Evolutionary conservation across 2,797 vertebrate species (phyloP).

Genomic region (Sphenopsis melanotis): DNA sequence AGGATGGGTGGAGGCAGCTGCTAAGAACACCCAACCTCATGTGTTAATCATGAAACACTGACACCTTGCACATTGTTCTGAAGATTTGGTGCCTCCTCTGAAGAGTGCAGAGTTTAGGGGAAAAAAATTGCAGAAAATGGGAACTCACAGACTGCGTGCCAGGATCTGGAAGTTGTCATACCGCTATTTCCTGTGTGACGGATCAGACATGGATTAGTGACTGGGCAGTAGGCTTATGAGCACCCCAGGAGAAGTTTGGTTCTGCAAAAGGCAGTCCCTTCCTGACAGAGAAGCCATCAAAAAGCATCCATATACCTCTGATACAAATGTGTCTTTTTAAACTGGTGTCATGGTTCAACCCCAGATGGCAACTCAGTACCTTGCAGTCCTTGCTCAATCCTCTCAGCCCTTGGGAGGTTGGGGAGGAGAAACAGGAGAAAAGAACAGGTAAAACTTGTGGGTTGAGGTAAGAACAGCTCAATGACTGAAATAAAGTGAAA

Average conservation of each 20-base stretch:
- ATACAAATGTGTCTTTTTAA: background rate
- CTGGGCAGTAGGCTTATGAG: background rate
- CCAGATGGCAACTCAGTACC: background rate
- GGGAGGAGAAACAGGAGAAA: background rate
- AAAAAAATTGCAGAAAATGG: background rate
- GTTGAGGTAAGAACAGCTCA: background rate
- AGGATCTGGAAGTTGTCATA: background rate
- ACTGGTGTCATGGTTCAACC: background rate
- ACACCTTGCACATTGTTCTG: background rate
- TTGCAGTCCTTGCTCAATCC: background rate
- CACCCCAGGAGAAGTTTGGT: background rate
- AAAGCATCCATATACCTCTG: background rate
- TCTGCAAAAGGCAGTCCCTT: background rate
- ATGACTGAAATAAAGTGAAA: background rate
- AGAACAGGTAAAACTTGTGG: background rate
- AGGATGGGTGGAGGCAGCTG: background rate
- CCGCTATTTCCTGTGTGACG: background rate
- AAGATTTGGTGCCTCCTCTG: background rate
- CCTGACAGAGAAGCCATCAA: background rate
- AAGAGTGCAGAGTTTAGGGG: background rate
- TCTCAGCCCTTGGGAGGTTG: background rate
- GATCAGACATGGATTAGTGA: background rate
- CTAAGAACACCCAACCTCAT: background rate
- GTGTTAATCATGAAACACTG: rapidly evolving
- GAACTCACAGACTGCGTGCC: rapidly evolving